These are phyloP conservation scores for Ictalurus furcatus DNA, from an alignment of 2,113 vertebrate species.

Conservation along the genomic window DNA sequence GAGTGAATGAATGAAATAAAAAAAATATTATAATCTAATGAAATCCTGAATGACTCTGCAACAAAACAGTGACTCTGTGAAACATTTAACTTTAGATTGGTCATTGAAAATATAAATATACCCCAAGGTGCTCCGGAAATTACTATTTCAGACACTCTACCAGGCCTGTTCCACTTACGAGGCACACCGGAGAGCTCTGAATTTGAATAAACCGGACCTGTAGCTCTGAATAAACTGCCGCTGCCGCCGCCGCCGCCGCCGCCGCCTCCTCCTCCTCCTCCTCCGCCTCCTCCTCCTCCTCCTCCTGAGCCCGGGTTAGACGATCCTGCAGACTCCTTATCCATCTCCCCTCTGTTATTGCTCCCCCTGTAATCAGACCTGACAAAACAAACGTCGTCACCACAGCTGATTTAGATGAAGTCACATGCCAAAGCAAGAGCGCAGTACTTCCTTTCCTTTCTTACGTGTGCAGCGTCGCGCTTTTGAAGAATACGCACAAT, in stretches of 20 bases:
- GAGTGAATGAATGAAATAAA: neutral
- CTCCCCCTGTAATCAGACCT: neutral
- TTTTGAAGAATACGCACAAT: neutral
- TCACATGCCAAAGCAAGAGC: neutral
- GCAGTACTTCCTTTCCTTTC: neutral
- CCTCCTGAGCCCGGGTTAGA: constrained; percentile 38
- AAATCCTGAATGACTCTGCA: neutral
- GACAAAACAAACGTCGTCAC: neutral
- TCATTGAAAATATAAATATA: neutral
- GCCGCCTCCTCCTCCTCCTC: neutral
- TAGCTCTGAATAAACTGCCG: constrained; percentile 73
- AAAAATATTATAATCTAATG: too few relatives aligned
- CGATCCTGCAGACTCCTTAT: constrained; percentile 38
- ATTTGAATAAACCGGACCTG: constrained; percentile 75
- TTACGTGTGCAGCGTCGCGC: neutral
- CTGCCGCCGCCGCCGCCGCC: too few relatives aligned
- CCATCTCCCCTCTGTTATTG: constrained; percentile 38
- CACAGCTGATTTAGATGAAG: neutral
- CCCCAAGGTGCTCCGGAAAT: neutral
- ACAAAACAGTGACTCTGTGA: neutral
- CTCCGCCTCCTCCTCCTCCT: neutral
- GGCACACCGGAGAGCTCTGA: constrained; percentile 80
- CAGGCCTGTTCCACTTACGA: constrained; percentile 67
- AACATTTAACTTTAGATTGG: neutral
- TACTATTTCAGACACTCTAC: neutral